phyloP scores from a whole-genome alignment of 2,113 vertebrate genomes.

The Balaenoptera acutorostrata region DNA sequence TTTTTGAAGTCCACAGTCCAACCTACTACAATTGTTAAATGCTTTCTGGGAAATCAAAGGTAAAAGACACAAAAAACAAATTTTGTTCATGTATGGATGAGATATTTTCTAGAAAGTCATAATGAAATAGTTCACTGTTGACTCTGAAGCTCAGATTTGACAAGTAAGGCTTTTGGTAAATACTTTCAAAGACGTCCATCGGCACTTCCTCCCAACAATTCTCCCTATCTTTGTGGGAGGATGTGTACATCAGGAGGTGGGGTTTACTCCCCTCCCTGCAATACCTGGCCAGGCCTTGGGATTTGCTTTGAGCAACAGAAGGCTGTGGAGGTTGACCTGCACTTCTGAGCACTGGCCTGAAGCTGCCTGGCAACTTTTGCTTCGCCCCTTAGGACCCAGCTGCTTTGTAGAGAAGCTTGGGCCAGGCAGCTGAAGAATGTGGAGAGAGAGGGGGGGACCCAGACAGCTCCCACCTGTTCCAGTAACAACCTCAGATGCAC shows the following conservation, averaged over 20 bases:
- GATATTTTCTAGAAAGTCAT: background rate
- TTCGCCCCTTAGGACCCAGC: background rate
- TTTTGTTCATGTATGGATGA: background rate
- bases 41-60: background rate
- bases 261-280: background rate
- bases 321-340: background rate
- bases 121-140: background rate
- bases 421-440: background rate
- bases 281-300: background rate
- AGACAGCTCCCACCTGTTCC: background rate
- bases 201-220: background rate
- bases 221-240: background rate
- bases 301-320: background rate
- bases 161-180: background rate
- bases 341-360: background rate
- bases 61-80: background rate
- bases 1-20: background rate
- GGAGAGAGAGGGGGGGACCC: background rate
- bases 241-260: background rate
- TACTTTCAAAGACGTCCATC: background rate
- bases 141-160: background rate
- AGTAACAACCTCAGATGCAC: background rate
- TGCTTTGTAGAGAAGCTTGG: background rate
- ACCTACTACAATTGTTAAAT: background rate
- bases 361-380: background rate